Percentiles rank a stretch among this genome's conserved stretches.
Conservation (phyloP, 2,113 vertebrate genomes). For the Pygoscelis antarcticus region DNA sequence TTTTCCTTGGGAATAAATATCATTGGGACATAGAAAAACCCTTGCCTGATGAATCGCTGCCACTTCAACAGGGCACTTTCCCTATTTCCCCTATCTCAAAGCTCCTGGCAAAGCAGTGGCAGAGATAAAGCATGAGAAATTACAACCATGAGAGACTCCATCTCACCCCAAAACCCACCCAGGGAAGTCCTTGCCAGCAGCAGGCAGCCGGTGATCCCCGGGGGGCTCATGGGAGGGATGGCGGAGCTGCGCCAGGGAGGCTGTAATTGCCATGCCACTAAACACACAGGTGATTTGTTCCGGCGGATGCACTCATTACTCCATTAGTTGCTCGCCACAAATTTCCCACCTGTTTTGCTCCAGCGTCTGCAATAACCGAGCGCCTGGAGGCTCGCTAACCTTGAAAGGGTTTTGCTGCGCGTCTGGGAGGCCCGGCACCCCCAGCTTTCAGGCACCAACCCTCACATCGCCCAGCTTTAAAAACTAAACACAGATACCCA, state of each 20-base stretch:
- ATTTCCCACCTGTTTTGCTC: slow-evolving; percentile 50
- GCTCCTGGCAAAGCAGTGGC: neutral
- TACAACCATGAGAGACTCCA: neutral
- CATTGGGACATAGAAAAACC: neutral
- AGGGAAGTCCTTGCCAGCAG: neutral
- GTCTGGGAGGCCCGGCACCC: neutral
- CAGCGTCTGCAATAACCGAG: neutral
- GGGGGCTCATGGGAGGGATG: neutral
- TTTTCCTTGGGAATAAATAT: neutral
- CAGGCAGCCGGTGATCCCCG: rapidly evolving
- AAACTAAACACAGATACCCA: neutral
- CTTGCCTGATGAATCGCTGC: neutral
- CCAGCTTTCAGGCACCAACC: rapidly evolving
- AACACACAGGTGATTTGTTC: neutral
- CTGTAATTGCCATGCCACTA: neutral
- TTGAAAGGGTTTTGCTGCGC: neutral
- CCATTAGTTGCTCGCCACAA: slow-evolving; percentile 32
- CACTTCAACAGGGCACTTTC: rapidly evolving
- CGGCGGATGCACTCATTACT: neutral
- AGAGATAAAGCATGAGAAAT: neutral
- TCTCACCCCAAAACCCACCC: neutral
- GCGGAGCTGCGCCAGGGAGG: neutral
- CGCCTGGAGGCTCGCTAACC: neutral
- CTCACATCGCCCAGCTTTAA: neutral
- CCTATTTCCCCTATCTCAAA: neutral